Evolutionary conservation across 2,888 invertebrate genomes (phyloP), one percentile per base, ranked within the genome.

Genomic region (Drosophila atroscutellata): DNA sequence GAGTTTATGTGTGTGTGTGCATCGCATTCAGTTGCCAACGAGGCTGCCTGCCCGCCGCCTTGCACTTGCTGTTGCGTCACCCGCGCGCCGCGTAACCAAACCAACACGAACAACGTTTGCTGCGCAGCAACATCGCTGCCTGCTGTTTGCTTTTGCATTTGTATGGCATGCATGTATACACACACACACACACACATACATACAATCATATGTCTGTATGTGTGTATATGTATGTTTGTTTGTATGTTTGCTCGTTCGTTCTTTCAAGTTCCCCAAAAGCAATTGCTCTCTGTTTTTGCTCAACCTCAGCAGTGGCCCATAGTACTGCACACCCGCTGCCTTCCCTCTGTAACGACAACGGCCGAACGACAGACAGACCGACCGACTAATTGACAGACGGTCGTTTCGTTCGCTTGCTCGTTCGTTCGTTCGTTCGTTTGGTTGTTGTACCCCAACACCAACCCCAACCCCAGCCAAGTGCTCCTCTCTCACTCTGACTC

Each of bases 11-110:
- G 32, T 68, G 39, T 74, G 58, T 77, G 55, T 73, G 50, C 39
- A 55, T 56, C 65, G 76, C 72, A 71, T 73, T 86, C 81, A 81
- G 89, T 88, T 85, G 85, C 83, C 86, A 85, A 85, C 85, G 81
- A 81, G 77, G 76, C 84, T 80, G 86, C 78, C 68, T 60, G 67
- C 59, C 59, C 58, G 65, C 81, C 70, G 69, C 72, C 85, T 76
- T 89, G 87, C 86, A 86, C 86, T 86, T 86, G 89, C 87, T 89
- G 89, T 86, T 85, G 85, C 89, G 85, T 85, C 85, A 85, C 89
- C 85, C 85, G 83, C 83, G 68, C 84, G 68, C 72, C 65, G 61
- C 65, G 54, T 66, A 57, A 75, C 80, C 67, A 67, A 72, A 67
- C 75, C 65, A 70, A 69, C 57, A 70, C 67, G 63, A 66, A 69